phyloP scores from a whole-genome alignment of 2,797 vertebrate species.

The Myoxocephalus aenaeus region DNA sequence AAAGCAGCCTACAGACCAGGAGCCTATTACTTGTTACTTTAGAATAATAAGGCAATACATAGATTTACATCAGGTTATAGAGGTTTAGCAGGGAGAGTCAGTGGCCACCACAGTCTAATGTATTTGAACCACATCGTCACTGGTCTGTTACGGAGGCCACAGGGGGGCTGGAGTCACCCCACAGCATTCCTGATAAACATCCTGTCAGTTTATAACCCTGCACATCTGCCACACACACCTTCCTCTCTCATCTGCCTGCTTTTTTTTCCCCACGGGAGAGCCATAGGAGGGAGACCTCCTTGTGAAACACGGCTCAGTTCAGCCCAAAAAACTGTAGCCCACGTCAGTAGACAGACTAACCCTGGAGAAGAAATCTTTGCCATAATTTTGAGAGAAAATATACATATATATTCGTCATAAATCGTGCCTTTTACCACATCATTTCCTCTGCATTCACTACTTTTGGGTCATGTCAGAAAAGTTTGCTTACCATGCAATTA shows the following conservation, averaged over 20 bases:
- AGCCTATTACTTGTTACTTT: not conserved
- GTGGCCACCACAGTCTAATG: conserved; percentile 26
- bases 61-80: not conserved
- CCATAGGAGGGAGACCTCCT: conserved; percentile 6
- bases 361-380: conserved; percentile 16
- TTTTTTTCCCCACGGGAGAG: conserved; percentile 7
- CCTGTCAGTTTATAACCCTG: conserved; percentile 58
- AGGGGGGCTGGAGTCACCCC: conserved; percentile 45
- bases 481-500: conserved; percentile 45
- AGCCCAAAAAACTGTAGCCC: conserved; percentile 23
- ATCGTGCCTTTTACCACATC: conserved; percentile 15
- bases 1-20: not conserved
- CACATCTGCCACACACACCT: conserved; percentile 68
- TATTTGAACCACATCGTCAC: conserved; percentile 46
- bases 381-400: not conserved
- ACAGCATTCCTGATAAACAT: conserved; percentile 63
- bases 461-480: conserved; percentile 15
- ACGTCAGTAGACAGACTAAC: conserved; percentile 28
- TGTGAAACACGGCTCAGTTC: conserved; percentile 8
- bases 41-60: not conserved
- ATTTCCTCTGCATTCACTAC: conserved; percentile 26
- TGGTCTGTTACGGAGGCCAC: conserved; percentile 35
- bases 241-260: conserved; percentile 33
- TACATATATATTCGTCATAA: not conserved
- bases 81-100: conserved; percentile 12